These are phyloP conservation scores for Oligia fasciuncula DNA, from an alignment of 2,888 invertebrate genomes.

Conservation along the genomic window DNA sequence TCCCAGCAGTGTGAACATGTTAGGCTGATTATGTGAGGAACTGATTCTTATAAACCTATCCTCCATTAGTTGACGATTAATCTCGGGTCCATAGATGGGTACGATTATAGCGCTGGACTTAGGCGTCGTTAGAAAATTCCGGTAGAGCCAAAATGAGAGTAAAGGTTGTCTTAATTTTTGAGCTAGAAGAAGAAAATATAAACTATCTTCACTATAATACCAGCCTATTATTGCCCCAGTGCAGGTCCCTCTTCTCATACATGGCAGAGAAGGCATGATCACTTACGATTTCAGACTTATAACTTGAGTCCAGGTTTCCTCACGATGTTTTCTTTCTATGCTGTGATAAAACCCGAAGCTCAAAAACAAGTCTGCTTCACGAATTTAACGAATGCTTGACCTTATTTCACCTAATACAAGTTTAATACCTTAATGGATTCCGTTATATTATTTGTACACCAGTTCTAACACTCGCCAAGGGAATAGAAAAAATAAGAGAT, in stretches of 20 bases:
- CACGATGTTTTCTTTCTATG: neutral
- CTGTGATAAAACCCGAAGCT: slow-evolving; percentile 2
- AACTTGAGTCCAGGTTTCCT: neutral
- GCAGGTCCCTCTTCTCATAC: neutral
- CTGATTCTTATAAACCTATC: neutral
- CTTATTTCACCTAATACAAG: slow-evolving; percentile 39
- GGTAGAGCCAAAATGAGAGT: neutral
- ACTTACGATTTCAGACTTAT: neutral
- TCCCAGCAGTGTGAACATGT: too few relatives aligned
- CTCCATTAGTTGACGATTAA: neutral
- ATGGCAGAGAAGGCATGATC: neutral
- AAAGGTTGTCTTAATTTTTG: neutral
- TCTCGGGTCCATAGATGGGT: neutral
- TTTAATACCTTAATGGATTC: slow-evolving; percentile 36
- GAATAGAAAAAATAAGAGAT: slow-evolving; percentile 24
- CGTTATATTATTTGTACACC: slow-evolving; percentile 48
- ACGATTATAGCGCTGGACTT: neutral
- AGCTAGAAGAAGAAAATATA: neutral
- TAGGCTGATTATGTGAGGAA: too few relatives aligned
- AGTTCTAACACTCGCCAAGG: slow-evolving; percentile 28
- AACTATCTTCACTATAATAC: neutral
- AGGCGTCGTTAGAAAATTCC: neutral
- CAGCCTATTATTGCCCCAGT: neutral
- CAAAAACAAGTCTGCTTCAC: slow-evolving; percentile 12
- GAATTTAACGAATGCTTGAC: slow-evolving; percentile 28